Conservation (phyloP, 2,888 invertebrate species). For the Philereme vetulata region DNA sequence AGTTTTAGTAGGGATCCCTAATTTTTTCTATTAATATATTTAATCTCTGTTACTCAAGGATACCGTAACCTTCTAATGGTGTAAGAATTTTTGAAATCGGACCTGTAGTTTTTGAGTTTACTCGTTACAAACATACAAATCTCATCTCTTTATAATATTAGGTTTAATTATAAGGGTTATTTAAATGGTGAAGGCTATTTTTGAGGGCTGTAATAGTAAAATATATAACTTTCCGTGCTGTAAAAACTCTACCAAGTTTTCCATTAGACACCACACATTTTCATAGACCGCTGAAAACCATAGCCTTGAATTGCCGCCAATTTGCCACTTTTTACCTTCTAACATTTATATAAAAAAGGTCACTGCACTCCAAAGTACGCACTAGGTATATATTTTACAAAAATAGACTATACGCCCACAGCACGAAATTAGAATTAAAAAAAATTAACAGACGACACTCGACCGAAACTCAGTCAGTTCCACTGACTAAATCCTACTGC, state of each 20-base stretch:
- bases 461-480: constrained; percentile 59
- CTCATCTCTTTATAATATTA: too few relatives aligned
- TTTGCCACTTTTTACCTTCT: constrained; percentile 44
- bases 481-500: constrained; percentile 48
- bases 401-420: constrained; percentile 63
- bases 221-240: too few relatives aligned
- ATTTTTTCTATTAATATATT: too few relatives aligned
- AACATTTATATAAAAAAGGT: constrained; percentile 46
- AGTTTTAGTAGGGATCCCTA: too few relatives aligned
- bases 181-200: too few relatives aligned
- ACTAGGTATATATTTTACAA: constrained; percentile 54
- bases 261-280: constrained; percentile 19
- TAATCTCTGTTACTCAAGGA: too few relatives aligned
- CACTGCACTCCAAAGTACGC: constrained; percentile 70
- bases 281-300: constrained; percentile 13
- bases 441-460: constrained; percentile 43
- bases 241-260: constrained; percentile 1
- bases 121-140: too few relatives aligned
- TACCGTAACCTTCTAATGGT: too few relatives aligned
- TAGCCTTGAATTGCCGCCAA: constrained; percentile 26
- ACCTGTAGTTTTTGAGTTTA: too few relatives aligned
- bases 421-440: constrained; percentile 47
- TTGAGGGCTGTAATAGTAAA: too few relatives aligned
- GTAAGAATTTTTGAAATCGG: too few relatives aligned
- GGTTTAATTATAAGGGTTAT: too few relatives aligned